These are phyloP conservation scores for Anadara kagoshimensis DNA, from an alignment of 1,140 invertebrate species.

Conservation along the genomic window DNA sequence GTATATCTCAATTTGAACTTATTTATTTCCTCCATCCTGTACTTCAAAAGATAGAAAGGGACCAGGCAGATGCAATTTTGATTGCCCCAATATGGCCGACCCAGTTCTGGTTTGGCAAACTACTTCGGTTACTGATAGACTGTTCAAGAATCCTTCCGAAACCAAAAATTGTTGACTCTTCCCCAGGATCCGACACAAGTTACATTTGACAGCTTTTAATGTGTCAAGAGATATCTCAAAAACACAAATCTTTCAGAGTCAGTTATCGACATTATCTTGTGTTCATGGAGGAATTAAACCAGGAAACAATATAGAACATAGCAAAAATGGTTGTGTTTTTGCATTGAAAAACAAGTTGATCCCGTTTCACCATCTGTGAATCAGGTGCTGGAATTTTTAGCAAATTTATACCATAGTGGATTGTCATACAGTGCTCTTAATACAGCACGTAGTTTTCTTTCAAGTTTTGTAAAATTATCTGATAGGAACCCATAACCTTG, in stretches of 20 bases:
- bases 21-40: too few relatives aligned
- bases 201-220: constrained; percentile 15
- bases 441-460: constrained; percentile 31
- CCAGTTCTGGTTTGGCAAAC: too few relatives aligned
- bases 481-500: too few relatives aligned
- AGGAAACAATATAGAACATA: constrained; percentile 27
- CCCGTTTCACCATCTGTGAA: constrained; percentile 20
- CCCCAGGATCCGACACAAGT: background rate
- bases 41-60: too few relatives aligned
- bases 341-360: constrained; percentile 16
- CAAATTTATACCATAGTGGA: constrained; percentile 11
- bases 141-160: too few relatives aligned
- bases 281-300: constrained; percentile 22
- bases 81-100: too few relatives aligned
- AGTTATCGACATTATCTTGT: constrained; percentile 17
- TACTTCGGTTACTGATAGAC: too few relatives aligned
- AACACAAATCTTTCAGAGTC: constrained; percentile 16
- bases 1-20: too few relatives aligned
- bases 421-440: constrained; percentile 37
- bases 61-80: too few relatives aligned
- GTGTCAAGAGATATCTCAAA: constrained; percentile 26
- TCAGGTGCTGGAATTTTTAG: constrained; percentile 27
- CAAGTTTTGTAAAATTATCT: constrained; percentile 11
- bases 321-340: constrained; percentile 21
- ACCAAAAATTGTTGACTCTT: too few relatives aligned